Percentiles rank a stretch among this genome's conserved stretches.
Conservation (phyloP, 2,888 invertebrate species). For the Smittia sp. region DNA sequence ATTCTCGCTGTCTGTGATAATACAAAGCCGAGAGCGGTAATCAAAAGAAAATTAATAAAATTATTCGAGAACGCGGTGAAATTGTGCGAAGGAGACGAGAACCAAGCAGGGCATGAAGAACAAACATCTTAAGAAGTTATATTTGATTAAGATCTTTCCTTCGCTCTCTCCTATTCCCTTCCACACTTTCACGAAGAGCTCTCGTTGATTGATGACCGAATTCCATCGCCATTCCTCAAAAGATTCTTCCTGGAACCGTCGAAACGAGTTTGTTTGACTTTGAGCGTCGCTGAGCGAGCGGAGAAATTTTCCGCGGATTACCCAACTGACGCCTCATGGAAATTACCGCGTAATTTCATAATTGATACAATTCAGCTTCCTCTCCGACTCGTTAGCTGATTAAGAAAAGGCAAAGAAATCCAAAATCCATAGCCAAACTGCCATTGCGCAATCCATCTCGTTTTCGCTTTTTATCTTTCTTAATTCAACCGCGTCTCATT, state of each 20-base stretch:
- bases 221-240: background rate
- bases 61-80: background rate
- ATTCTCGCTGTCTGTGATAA: background rate
- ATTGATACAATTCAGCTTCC: constrained; percentile 26
- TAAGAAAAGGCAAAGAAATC: constrained; percentile 27
- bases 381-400: constrained; percentile 3
- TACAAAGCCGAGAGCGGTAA: background rate
- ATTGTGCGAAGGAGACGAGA: background rate
- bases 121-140: constrained; percentile 15
- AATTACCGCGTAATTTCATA: constrained; percentile 31
- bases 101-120: background rate
- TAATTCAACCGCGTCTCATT: constrained; percentile 28
- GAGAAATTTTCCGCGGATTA: background rate
- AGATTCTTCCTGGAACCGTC: background rate
- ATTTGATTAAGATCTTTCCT: constrained; percentile 13
- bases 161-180: background rate
- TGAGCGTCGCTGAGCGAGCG: too few relatives aligned
- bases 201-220: background rate
- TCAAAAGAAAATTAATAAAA: constrained; percentile 9
- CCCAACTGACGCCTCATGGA: background rate
- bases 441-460: constrained; percentile 27
- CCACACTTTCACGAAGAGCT: background rate
- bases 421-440: constrained; percentile 1
- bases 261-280: too few relatives aligned
- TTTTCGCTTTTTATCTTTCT: constrained; percentile 1